Evolutionary conservation across 2,888 invertebrate genomes (phyloP), one percentile per base, ranked within the genome.

Genomic region (Dasysyrphus albostriatus): DNA sequence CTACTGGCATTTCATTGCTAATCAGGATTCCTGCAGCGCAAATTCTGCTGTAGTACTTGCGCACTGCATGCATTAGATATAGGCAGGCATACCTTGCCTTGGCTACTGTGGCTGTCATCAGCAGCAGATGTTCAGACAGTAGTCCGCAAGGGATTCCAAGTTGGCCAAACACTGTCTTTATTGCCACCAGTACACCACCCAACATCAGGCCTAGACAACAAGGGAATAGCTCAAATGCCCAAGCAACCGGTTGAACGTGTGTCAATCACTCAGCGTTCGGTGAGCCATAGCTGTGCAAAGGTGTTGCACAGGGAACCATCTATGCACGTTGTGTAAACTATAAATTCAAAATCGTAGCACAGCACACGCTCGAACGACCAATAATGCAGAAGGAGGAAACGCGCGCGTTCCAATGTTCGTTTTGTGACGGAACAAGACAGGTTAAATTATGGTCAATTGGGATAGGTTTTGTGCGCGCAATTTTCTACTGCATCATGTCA

Each of bases 401-500:
- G 78, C 74, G 56, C 59, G 49, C 67, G 69, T 65, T 65, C 75
- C 54, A 77, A 69, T 78, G 77, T 81, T 77, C 56, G 19, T 69
- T 54, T 70, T 72, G 74, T 73, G 78, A 73, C 87, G 87, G 87
- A 87, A 87, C 87, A 87, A 83, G 87, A 76, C 87, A 87, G 47
- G 32, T 72, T 79, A 67, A 87, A 67, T 83, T 83, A 87, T 87
- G 87, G 87, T 75, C 87, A 87, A 79, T 78, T 83, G 78, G 47
- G 78, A 83, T 83, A 83, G 82, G 77, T 78, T 58, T 75, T 77
- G 83, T 72, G 78, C 34, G 78, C 56, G 49, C 83, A 79, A 75
- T 83, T 83, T 87, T 87, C 87, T 82, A 82, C 85, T 78, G 77
- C 77, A 85, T 85, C 85, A 82, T 85, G 85, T 85, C 82, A 78